Evolutionary conservation across 2,113 vertebrate genomes (phyloP), one percentile per base, ranked within the genome.

Genomic region (Centrocercus urophasianus): DNA sequence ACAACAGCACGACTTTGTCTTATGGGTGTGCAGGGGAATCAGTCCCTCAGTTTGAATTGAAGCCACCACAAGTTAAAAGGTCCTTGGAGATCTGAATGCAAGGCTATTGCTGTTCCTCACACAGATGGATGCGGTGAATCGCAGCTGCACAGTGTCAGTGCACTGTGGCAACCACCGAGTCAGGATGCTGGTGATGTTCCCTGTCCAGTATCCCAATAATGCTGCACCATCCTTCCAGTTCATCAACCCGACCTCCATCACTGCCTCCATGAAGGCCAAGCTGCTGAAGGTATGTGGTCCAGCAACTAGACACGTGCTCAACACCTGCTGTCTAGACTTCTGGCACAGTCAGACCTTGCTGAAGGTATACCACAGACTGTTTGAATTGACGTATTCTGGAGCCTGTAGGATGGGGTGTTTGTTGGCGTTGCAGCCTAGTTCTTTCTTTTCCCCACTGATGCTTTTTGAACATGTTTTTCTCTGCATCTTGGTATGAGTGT

Each of bases 161-260:
- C 99, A 99, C 94, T 99, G 98, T 1, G 98, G 99, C 73, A 97
- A 96, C 86, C 98, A 99, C 78, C 98, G 98, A 18, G 99, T 99
- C 71, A 98, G 98, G 79, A 98, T 99, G 98, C 98, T 99, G 93
- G 99, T 99, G 40, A 99, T 98, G 96, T 99, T 99, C 87, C 99
- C 99, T 0, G 98, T 98, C 2, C 99, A 99, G 96, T 99, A 99
- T 57, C 99, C 99, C 11, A 99, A 99, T 96, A 99, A 99, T 0
- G 99, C 99, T 3, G 98, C 99, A 3, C 99, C 99, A 0, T 98
- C 98, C 95, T 99, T 99, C 97, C 99, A 99, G 98, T 99, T 99
- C 27, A 98, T 99, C 90, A 97, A 98, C 48, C 99, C 99, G 1
- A 99, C 99, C 2, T 99, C 98, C 34, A 99, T 99, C 96, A 98